Percentiles rank a stretch among this genome's conserved stretches.
These are phyloP conservation scores for Ahaetulla prasina DNA, from an alignment of 2,113 vertebrate species.

Conservation along the genomic window DNA sequence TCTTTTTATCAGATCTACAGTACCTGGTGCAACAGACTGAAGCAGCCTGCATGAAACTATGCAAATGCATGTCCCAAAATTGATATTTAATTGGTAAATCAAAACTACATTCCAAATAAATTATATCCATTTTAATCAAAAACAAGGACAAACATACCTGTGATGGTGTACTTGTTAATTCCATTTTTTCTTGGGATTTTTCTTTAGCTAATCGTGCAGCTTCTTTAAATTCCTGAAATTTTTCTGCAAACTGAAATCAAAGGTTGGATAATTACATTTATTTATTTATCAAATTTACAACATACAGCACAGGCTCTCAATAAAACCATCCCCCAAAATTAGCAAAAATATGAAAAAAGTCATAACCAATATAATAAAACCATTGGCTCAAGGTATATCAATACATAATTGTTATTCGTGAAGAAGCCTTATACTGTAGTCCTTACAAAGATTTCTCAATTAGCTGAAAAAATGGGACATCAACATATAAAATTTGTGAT, in stretches of 20 bases:
- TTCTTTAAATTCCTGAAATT: constrained; percentile 98
- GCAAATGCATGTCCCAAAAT: not conserved
- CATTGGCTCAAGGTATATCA: not conserved
- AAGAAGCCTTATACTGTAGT: not conserved
- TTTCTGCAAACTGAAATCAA: constrained; percentile 91
- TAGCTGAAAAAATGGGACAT: not conserved
- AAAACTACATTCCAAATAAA: not conserved
- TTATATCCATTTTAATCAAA: not conserved
- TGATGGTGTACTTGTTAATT: constrained; percentile 93
- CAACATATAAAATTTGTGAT: not conserved
- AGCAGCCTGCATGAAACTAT: not conserved
- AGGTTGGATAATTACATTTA: not conserved
- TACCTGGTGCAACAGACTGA: not conserved
- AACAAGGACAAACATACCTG: constrained; percentile 75
- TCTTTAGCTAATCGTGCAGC: constrained; percentile 94
- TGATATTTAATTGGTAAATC: not conserved
- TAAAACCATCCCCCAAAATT: not conserved
- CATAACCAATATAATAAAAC: not conserved
- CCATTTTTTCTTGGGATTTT: constrained; percentile 97
- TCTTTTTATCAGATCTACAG: not conserved
- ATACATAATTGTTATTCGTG: not conserved
- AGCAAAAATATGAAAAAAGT: not conserved
- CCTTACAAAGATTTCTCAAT: not conserved
- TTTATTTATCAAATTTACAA: not conserved
- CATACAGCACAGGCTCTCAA: not conserved